Base-by-base conservation (phyloP, 2,797 vertebrate genomes). In the Euthynnus affinis region DNA sequence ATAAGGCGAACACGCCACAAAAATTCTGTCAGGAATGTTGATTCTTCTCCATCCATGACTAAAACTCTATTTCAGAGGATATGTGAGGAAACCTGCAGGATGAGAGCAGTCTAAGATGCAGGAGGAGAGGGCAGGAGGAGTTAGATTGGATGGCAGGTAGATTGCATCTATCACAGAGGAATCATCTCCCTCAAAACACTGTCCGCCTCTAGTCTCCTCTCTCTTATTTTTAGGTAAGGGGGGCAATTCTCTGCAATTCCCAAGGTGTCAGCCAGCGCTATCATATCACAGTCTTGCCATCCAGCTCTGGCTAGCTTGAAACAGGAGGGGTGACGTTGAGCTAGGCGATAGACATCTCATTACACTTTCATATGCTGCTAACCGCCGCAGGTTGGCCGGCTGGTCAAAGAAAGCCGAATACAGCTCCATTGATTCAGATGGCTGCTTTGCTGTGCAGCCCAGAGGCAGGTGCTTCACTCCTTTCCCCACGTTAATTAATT, bases 351-450 rank as follows among this genome's bases (percentile, higher is more conserved):
- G 92, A 93, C 89, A 80, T 91, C 90, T 93, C 92, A 93, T 94
- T 93, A 89, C 88, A 77, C 89, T 90, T 93, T 93, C 85, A 93
- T 92, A 86, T 84, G 83, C 81, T 76, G 78, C 84, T 87, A 78
- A 90, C 65, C 46, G 86, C 86, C 65, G 44, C 82, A 32, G 88
- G 88, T 85, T 78, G 42, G 0, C 80, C 37, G 87, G 66, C 82
- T 87, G 91, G 84, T 91, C 88, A 71, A 67, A 83, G 84, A 58
- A 53, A 80, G 44, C 56, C 9, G 42, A 82, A 70, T 74, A 62
- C 81, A 72, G 72, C 76, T 78, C 84, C 77, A 87, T 77, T 90
- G 89, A 92, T 86, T 90, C 86, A 85, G 87, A 71, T 23, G 74
- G 60, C 77, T 60, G 75, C 52, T 82, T 58, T 44, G 59, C 83